These are phyloP conservation scores for Macaria notata DNA, from an alignment of 2,888 invertebrate genomes.

Conservation along the genomic window DNA sequence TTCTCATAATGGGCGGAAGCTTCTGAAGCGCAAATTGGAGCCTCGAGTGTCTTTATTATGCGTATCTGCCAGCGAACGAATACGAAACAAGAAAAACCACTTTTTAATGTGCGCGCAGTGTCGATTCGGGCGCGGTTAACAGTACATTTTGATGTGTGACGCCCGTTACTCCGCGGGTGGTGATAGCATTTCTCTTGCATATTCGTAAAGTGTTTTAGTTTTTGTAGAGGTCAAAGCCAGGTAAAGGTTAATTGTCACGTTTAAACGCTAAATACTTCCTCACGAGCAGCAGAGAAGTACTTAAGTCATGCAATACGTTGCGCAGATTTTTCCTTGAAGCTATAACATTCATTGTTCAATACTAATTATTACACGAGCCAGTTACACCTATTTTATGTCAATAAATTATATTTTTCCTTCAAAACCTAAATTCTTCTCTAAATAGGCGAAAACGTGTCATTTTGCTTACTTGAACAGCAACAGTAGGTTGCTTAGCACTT, in stretches of 20 bases:
- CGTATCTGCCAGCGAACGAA: slow-evolving; percentile 43
- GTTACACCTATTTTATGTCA: too few species aligned
- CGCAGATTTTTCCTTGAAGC: too few species aligned
- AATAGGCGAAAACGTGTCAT: too few species aligned
- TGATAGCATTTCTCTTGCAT: slow-evolving; percentile 24
- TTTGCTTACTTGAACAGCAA: neutral
- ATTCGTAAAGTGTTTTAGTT: slow-evolving; percentile 12
- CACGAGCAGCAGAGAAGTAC: too few species aligned
- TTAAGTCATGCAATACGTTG: too few species aligned
- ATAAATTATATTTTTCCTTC: too few species aligned
- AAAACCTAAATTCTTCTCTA: too few species aligned
- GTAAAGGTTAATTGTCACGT: slow-evolving; percentile 12
- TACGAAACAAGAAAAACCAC: slow-evolving; percentile 62
- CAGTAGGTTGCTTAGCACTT: neutral
- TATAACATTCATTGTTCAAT: too few species aligned
- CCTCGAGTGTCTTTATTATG: slow-evolving; percentile 39
- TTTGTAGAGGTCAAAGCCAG: slow-evolving; percentile 22
- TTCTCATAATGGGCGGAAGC: slow-evolving; percentile 14
- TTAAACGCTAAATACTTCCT: neutral
- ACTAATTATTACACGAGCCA: too few species aligned
- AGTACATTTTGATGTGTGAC: slow-evolving; percentile 59
- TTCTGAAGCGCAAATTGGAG: slow-evolving; percentile 34
- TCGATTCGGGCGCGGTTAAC: slow-evolving; percentile 50
- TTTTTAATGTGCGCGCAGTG: slow-evolving; percentile 45
- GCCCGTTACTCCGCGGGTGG: slow-evolving; percentile 64